Evolutionary conservation across 2,797 vertebrate species (phyloP).

Genomic region (Phoxinus dragarum): DNA sequence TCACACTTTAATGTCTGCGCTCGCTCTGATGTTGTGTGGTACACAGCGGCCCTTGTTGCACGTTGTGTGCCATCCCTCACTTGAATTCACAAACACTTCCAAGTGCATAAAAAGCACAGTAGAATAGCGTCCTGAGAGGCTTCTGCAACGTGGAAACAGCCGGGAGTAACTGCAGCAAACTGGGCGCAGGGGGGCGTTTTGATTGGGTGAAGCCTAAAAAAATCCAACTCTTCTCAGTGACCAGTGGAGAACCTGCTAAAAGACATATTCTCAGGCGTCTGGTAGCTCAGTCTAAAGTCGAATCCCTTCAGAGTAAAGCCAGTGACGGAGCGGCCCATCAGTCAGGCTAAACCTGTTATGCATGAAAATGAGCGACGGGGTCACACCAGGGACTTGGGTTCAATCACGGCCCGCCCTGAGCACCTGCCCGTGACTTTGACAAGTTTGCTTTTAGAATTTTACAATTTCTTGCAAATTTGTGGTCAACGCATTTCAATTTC

Average conservation of each 20-base stretch:
- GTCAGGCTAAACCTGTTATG: constrained; percentile 42
- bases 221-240: constrained; percentile 10
- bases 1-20: constrained; percentile 79
- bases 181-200: constrained; percentile 57
- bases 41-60: constrained; percentile 82
- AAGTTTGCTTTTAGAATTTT: constrained; percentile 40
- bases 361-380: constrained; percentile 50
- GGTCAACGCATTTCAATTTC: constrained; percentile 37
- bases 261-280: constrained; percentile 44
- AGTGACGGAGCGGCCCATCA: constrained; percentile 39
- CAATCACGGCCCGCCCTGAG: constrained; percentile 24
- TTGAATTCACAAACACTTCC: constrained; percentile 86
- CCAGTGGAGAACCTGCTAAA: constrained; percentile 23
- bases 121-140: constrained; percentile 75
- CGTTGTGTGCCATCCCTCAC: constrained; percentile 79
- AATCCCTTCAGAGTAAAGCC: constrained; percentile 47
- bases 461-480: constrained; percentile 22
- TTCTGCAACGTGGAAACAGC: constrained; percentile 75
- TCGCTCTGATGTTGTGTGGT: constrained; percentile 84
- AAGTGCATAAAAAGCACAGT: constrained; percentile 81
- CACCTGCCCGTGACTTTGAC: constrained; percentile 42
- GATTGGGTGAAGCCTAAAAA: constrained; percentile 11
- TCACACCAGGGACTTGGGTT: constrained; percentile 51
- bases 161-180: constrained; percentile 68
- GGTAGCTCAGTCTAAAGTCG: constrained; percentile 35